Evolutionary conservation across 2,113 vertebrate species (phyloP).

Genomic region (Chaetops frenatus): DNA sequence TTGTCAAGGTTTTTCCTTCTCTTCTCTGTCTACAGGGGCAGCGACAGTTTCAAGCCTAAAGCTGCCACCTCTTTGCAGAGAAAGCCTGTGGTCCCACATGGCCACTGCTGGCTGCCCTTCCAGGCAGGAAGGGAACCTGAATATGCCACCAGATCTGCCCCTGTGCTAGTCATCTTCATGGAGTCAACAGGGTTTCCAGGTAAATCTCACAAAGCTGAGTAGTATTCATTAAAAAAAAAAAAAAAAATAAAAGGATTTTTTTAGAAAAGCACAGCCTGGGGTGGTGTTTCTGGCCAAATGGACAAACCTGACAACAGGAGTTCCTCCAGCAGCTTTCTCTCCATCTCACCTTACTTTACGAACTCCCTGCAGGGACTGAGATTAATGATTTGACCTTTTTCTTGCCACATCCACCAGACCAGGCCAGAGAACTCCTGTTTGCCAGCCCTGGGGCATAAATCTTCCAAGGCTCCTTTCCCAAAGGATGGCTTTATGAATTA

Average conservation of each 20-base stretch:
- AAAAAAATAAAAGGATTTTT: neutral
- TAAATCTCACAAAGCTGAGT: neutral
- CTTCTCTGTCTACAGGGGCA: neutral
- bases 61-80: neutral
- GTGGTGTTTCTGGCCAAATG: neutral
- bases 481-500: neutral
- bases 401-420: neutral
- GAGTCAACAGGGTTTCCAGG: neutral
- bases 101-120: neutral
- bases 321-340: neutral
- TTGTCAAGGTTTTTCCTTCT: neutral
- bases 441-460: accelerated
- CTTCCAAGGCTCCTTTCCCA: neutral
- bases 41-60: neutral
- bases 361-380: neutral
- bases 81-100: neutral
- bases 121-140: neutral
- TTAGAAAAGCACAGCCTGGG: neutral
- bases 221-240: neutral
- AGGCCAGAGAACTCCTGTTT: neutral
- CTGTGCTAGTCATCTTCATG: neutral
- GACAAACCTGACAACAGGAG: neutral
- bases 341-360: neutral
- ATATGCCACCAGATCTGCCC: neutral
- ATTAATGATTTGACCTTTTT: neutral